Base-by-base conservation (phyloP, 2,888 invertebrate genomes). In the Nesidiocoris tenuis region DNA sequence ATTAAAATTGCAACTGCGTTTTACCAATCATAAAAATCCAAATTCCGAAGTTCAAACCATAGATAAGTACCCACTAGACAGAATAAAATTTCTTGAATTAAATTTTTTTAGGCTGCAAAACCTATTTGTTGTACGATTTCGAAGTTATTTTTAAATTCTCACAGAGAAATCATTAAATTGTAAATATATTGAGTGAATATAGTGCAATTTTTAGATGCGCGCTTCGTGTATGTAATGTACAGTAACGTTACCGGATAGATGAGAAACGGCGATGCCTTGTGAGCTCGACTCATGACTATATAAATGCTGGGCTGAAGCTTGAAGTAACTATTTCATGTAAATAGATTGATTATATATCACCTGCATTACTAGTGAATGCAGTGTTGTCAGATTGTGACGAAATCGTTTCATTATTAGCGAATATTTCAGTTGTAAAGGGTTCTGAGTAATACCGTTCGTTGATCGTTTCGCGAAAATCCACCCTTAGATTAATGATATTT, bases 171-270 rank as follows among this genome's bases (percentile, higher is more conserved):
- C n/a, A n/a, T n/a, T n/a, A n/a, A 39, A 39, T 39, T 39, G 39
- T 39, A 39, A 7, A 12, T 39, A 39, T 7, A 39, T 39, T 7
- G 12, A 39, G 3, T 39, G 39, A 39, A 39, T 39, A 39, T 65
- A 65, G 65, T 65, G 65, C 39, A 65, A 65, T 39, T 39, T 25
- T 7, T 5, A 39, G 39, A 39, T 65, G 65, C 18, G 65, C 65
- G 25, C 39, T 39, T 39, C 39, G 39, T 39, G 39, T 65, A 65
- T 65, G 65, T 65, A 19, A 17, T 65, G 39, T 39, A 19, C 19
- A 65, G 65, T 39, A 24, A 65, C 39, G 65, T 65, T 39, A 65
- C 65, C 65, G 12, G 65, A 24, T 39, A 39, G 39, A n/a, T n/a
- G n/a, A 39, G 39, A 39, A 39, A 39, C 39, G 39, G 5, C 39